Percentiles rank a stretch among this genome's conserved stretches.
These are phyloP conservation scores for Drosophila testacea DNA, from an alignment of 2,888 invertebrate species.

Conservation along the genomic window DNA sequence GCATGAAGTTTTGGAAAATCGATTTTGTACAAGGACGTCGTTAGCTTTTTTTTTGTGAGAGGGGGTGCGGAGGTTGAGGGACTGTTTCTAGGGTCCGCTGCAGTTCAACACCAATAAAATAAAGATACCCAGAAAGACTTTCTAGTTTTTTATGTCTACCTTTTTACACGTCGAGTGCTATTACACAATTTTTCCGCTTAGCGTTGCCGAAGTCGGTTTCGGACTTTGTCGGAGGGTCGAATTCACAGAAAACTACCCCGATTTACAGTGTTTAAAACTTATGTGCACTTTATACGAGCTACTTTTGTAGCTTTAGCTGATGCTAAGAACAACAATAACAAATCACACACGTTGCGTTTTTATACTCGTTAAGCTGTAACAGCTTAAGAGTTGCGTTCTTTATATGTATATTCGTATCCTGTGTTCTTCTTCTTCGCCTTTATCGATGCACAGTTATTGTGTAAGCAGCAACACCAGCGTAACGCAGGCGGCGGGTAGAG, in stretches of 20 bases:
- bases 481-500: slow-evolving; percentile 68
- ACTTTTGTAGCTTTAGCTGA: slow-evolving; percentile 34
- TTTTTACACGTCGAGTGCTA: slow-evolving; percentile 73
- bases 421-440: slow-evolving; percentile 77
- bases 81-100: slow-evolving; percentile 44
- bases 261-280: slow-evolving; percentile 61
- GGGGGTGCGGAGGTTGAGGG: neutral
- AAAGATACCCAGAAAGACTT: slow-evolving; percentile 39
- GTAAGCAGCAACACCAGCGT: slow-evolving; percentile 77
- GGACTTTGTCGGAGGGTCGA: slow-evolving; percentile 40
- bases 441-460: slow-evolving; percentile 82
- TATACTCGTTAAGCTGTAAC: slow-evolving; percentile 65
- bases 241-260: slow-evolving; percentile 76
- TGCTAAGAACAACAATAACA: slow-evolving; percentile 59
- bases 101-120: slow-evolving; percentile 39
- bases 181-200: slow-evolving; percentile 70
- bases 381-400: slow-evolving; percentile 62
- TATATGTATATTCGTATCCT: slow-evolving; percentile 60
- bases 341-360: slow-evolving; percentile 71
- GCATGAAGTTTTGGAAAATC: slow-evolving; percentile 82
- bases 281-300: slow-evolving; percentile 61
- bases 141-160: slow-evolving; percentile 61
- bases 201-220: slow-evolving; percentile 57
- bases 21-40: slow-evolving; percentile 83
- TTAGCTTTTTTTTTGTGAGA: slow-evolving; percentile 12